phyloP scores from a whole-genome alignment of 2,888 invertebrate genomes.

The Odontomyia ornata region DNA sequence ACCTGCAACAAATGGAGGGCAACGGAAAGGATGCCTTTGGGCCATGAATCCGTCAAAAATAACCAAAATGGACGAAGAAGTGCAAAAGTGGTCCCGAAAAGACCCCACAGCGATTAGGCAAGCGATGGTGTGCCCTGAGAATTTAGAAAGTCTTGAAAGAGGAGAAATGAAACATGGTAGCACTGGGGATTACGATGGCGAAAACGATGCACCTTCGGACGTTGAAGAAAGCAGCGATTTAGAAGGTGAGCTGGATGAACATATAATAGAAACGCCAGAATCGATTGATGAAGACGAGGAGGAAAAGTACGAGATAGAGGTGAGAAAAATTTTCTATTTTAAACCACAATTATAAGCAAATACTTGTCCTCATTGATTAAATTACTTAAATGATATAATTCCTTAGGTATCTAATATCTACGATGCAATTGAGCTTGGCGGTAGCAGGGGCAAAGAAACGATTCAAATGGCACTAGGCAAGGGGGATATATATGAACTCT shows the following conservation, averaged over 20 bases:
- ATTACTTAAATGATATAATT: no score
- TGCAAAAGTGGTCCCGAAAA: constrained; percentile 96
- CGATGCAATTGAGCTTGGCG: constrained; percentile 76
- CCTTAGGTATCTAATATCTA: constrained; percentile 74
- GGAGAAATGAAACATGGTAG: constrained; percentile 88
- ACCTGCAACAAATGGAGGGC: constrained; percentile 85
- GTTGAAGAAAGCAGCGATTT: constrained; percentile 66
- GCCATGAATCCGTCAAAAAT: constrained; percentile 95
- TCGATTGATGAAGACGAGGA: constrained; percentile 64
- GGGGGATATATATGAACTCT: constrained; percentile 68
- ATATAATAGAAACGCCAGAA: constrained; percentile 65
- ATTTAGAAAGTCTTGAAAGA: constrained; percentile 82
- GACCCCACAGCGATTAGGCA: constrained; percentile 91
- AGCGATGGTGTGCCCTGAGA: constrained; percentile 93
- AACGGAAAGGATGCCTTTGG: constrained; percentile 92
- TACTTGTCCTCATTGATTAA: no score
- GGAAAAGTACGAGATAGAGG: constrained; percentile 70
- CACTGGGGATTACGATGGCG: constrained; percentile 71
- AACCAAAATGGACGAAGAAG: constrained; percentile 97
- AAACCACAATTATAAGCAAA: no score
- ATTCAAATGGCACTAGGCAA: constrained; percentile 56
- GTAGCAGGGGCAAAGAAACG: constrained; percentile 64
- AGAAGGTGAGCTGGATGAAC: constrained; percentile 67
- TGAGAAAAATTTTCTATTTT: constrained; percentile 51
- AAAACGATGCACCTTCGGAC: constrained; percentile 64